Evolutionary conservation across 2,888 invertebrate genomes (phyloP).

Genomic region (Dorcus parallelipipedus): DNA sequence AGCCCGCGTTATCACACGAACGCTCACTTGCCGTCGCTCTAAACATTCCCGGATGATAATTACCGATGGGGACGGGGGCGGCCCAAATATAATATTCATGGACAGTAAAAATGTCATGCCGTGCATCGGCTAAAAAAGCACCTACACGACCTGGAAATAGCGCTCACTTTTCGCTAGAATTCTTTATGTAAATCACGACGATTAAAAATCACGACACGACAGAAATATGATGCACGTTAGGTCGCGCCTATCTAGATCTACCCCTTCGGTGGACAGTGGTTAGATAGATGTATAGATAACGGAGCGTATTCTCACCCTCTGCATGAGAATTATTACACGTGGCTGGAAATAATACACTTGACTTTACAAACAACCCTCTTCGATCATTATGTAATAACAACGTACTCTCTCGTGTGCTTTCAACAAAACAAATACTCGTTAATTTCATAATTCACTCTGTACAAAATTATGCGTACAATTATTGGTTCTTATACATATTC

Average conservation of each 20-base stretch:
- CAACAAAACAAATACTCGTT: too few relatives aligned
- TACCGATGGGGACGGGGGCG: not conserved
- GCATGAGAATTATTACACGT: slow-evolving; percentile 2
- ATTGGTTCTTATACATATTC: too few relatives aligned
- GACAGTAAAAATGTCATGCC: slow-evolving; percentile 29
- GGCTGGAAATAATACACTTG: not conserved
- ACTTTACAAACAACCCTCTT: not conserved
- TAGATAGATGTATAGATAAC: slow-evolving; percentile 16
- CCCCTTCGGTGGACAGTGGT: slow-evolving; percentile 28
- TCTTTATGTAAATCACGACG: slow-evolving; percentile 32
- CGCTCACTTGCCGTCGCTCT: slow-evolving; percentile 8
- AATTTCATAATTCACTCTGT: too few relatives aligned
- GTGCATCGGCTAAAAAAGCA: slow-evolving; percentile 20
- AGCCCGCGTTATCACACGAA: slow-evolving; percentile 36
- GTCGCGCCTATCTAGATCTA: slow-evolving; percentile 30
- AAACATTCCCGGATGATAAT: not conserved
- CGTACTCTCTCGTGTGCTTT: too few relatives aligned
- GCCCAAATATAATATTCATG: slow-evolving; percentile 15
- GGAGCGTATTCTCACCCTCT: not conserved
- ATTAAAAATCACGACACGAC: slow-evolving; percentile 35
- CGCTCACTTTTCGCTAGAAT: slow-evolving; percentile 23
- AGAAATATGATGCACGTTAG: slow-evolving; percentile 35
- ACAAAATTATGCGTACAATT: too few relatives aligned
- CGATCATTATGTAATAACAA: too few relatives aligned
- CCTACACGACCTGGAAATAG: slow-evolving; percentile 16